Evolutionary conservation across 2,888 invertebrate species (phyloP), one percentile per base, ranked within the genome.

Genomic region (Pseudeuparius sepicola): DNA sequence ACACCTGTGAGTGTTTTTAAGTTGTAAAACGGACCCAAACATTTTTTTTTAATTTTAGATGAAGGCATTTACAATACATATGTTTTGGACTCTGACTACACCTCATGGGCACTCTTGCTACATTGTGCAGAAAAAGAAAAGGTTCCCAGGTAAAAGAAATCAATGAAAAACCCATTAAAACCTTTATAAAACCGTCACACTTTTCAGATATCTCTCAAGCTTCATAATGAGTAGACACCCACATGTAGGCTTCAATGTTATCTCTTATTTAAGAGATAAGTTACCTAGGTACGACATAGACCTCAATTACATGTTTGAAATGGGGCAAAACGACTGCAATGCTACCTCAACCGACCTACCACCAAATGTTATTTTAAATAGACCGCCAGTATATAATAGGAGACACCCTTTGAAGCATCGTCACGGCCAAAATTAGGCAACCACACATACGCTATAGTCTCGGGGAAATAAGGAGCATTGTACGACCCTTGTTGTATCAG

Each of bases 31-130:
- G n/a, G n/a, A n/a, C n/a, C n/a, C n/a, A n/a, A n/a, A n/a, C n/a
- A n/a, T n/a, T n/a, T n/a, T n/a, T 31, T 38, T 39, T 40, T 47
- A 34, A 41, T 63, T 64, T 20, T 58, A 87, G 86, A 86, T 61
- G 86, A 87, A 60, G 88, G 86, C 7, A 71, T 87, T 43, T 89
- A 89, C 64, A 88, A 88, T 54, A 88, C 88, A 0, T 88, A 84
- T 55, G 78, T 88, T 0, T 58, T 88, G 48, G 88, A 88, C 54
- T 82, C 86, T 0, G 87, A 88, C 56, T 85, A 87, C 57, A 73
- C 71, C 37, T 78, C 80, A 2, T 89, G 87, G 87, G 76, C 83
- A 0, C 61, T 89, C 25, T 65, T 88, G 15, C 71, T 89, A 54
- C 88, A 89, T 54, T 88, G 89, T 50, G 88, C 88, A 1, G 88